These are phyloP conservation scores for Aulostomus chinensis DNA, from an alignment of 2,797 vertebrate genomes.

Conservation along the genomic window DNA sequence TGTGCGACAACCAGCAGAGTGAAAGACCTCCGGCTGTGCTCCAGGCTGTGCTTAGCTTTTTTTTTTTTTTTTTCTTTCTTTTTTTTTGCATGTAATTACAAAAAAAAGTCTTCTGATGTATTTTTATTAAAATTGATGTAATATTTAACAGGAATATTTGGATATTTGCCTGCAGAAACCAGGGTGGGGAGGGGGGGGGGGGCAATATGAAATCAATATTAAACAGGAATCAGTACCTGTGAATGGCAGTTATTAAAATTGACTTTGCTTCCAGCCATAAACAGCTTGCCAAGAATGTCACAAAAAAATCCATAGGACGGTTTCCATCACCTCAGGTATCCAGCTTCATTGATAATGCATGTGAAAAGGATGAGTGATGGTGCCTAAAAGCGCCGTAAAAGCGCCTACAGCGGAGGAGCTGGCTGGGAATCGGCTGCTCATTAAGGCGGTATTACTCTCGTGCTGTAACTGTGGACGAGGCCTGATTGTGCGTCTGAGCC, in stretches of 20 bases:
- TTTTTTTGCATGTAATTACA: conserved; percentile 25
- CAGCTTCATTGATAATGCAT: conserved; percentile 62
- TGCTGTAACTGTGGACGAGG: conserved; percentile 14
- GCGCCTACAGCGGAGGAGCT: conserved; percentile 25
- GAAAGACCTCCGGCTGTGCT: conserved; percentile 50
- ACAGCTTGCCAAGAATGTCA: conserved; percentile 52
- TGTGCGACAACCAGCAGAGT: conserved; percentile 24
- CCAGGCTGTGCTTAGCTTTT: too few relatives aligned
- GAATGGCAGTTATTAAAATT: conserved; percentile 62
- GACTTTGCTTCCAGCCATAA: conserved; percentile 56
- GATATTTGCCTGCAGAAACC: conserved; percentile 20
- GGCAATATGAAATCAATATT: conserved; percentile 51
- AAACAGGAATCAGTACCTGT: conserved; percentile 40
- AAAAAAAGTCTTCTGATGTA: conserved; percentile 14
- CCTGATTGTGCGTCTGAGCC: conserved; percentile 45
- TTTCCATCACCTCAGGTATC: conserved; percentile 60
- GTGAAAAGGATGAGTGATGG: conserved; percentile 57
- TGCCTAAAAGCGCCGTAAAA: conserved; percentile 39
- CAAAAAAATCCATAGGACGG: conserved; percentile 57
- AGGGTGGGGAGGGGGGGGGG: too few relatives aligned
- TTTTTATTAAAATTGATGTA: conserved; percentile 8
- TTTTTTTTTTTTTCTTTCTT: too few relatives aligned
- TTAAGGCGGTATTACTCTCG: conserved; percentile 38
- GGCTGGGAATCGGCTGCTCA: conserved; percentile 21
- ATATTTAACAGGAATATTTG: conserved; percentile 8